Evolutionary conservation across 2,797 vertebrate species (phyloP), one percentile per base, ranked within the genome.

Genomic region (Anguilla obscura): DNA sequence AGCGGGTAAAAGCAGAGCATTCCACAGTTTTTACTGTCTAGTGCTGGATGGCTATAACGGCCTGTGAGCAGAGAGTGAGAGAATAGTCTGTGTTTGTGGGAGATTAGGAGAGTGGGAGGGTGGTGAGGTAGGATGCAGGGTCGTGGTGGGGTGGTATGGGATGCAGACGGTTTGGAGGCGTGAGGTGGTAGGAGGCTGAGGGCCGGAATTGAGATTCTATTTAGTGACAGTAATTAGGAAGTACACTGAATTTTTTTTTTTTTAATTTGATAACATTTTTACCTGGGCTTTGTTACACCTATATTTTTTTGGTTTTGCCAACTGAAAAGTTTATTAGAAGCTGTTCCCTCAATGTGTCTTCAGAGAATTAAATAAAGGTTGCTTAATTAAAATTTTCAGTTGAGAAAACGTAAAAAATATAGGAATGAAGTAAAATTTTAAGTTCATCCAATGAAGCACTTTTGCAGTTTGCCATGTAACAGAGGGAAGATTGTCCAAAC

Each of bases 1-100:
- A 93, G 86, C 90, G 90, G 27, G 52, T 58, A 79, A 91, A 58
- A 89, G 80, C 69, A 87, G 66, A 30, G 71, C 69, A 82, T 90
- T 92, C 90, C 89, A 74, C 48, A 92, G 56, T 86, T 87, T 92
- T 93, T 92, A 91, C 90, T 93, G 91, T 89, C 74, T 83, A n/a
- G 40, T 45, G 40, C 18, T 10, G 14, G 74, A 18, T 6, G 12
- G 74, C 74, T 40, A 14, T 16, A 12, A 40, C 24, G 16, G 40
- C 36, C 6, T 45, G 36, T 40, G 30, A 16, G 14, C 2, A 40
- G 74, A 40, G 12, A n/a, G 30, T 21, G 76, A 12, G 14, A 36
- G 33, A 69, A 45, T 79, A 21, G 50, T 52, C 50, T 52, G 33
- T 45, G 79, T 45, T 8, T 48, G 80, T 87, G 79, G 69, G 60